These are phyloP conservation scores for Mactra quadrangularis DNA, from an alignment of 1,140 invertebrate species.

Conservation along the genomic window DNA sequence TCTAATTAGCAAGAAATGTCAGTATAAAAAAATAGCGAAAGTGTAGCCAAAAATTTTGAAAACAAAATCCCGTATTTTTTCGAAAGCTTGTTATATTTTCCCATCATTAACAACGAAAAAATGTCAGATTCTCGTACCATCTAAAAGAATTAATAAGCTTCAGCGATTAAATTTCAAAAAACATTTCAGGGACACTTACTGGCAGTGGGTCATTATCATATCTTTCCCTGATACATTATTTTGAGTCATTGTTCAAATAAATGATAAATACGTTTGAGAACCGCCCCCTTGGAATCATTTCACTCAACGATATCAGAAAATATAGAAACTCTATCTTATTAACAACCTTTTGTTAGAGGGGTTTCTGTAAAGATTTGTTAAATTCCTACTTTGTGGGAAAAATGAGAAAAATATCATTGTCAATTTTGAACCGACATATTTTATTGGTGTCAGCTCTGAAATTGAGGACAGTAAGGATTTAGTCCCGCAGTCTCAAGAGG, in stretches of 20 bases:
- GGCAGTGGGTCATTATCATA: conserved; percentile 56
- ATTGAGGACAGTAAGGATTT: conserved; percentile 25
- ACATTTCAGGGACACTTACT: conserved; percentile 18
- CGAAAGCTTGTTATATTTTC: conserved; percentile 13
- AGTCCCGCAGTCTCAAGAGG: conserved; percentile 6
- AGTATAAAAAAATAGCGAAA: conserved; percentile 23
- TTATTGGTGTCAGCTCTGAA: conserved; percentile 52
- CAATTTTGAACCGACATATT: conserved; percentile 57
- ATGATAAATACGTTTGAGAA: conserved; percentile 56
- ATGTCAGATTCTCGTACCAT: conserved; percentile 31
- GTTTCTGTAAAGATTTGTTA: conserved; percentile 31
- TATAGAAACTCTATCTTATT: conserved; percentile 54
- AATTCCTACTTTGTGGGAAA: conserved; percentile 56
- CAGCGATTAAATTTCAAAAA: conserved; percentile 53
- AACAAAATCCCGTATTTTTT: not conserved
- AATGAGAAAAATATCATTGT: conserved; percentile 36
- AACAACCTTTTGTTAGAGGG: conserved; percentile 49
- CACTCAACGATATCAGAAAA: conserved; percentile 45
- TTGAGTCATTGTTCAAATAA: conserved; percentile 41
- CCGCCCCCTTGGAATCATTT: conserved; percentile 54
- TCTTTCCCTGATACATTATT: conserved; percentile 61
- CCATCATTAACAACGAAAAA: conserved; percentile 31
- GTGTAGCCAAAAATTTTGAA: not conserved
- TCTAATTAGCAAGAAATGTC: conserved; percentile 10
- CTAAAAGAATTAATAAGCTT: conserved; percentile 44